Conservation (phyloP, 2,888 invertebrate species). For the Desoria tigrina region DNA sequence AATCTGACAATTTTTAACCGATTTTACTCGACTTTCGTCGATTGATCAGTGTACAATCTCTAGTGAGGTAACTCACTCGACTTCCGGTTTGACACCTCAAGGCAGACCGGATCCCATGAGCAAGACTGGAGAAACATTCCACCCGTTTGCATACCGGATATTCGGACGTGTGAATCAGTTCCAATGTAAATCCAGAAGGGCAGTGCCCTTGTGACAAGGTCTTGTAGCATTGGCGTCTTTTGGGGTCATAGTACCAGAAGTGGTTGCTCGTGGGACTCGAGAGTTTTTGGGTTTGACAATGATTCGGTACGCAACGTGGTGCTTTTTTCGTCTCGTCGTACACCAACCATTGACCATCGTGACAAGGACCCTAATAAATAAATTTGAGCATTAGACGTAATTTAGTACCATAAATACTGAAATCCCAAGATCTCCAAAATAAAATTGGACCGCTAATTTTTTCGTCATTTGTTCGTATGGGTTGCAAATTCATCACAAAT, state of each 20-base stretch:
- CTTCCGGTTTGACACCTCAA: conserved; percentile 4
- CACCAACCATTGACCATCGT: conserved; percentile 27
- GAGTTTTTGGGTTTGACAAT: conserved; percentile 4
- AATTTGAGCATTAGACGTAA: not conserved
- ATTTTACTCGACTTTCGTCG: not conserved
- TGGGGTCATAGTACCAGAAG: conserved; percentile 38
- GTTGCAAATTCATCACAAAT: too few species aligned
- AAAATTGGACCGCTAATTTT: too few species aligned
- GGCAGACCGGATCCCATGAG: conserved; percentile 11
- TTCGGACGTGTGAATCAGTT: conserved; percentile 31
- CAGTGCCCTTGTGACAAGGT: conserved; percentile 37
- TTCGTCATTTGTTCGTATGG: too few species aligned
- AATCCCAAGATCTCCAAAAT: too few species aligned
- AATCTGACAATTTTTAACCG: too few species aligned
- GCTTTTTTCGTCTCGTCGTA: not conserved
- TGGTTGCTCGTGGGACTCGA: conserved; percentile 3
- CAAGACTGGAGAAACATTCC: not conserved
- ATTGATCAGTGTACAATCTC: not conserved
- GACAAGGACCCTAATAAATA: conserved; percentile 34
- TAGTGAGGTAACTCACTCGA: conserved; percentile 12
- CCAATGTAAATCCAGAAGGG: conserved; percentile 25
- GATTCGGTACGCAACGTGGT: conserved; percentile 26
- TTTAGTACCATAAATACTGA: not conserved
- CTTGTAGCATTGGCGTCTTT: conserved; percentile 20
- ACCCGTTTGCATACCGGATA: conserved; percentile 26